Conservation (phyloP, 2,888 invertebrate species). For the Eudasyphora cyanicolor region DNA sequence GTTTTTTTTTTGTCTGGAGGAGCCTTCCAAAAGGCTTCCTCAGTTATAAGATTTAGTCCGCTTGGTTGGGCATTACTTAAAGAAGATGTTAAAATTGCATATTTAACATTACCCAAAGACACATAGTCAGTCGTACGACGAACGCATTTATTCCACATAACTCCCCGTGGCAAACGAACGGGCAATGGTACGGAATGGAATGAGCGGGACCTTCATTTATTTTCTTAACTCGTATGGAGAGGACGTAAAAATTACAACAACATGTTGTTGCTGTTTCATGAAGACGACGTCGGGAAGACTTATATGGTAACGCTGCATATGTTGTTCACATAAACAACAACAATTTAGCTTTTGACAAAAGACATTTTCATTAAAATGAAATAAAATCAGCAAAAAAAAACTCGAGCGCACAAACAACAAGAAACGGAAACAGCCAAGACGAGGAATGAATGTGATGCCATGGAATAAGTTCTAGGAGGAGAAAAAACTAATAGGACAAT, state of each 20-base stretch:
- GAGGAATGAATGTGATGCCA: too few species aligned
- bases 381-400: slow-evolving; percentile 15
- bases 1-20: background rate
- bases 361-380: slow-evolving; percentile 74
- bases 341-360: slow-evolving; percentile 72
- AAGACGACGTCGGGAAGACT: slow-evolving; percentile 21
- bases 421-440: slow-evolving; percentile 34
- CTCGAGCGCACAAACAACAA: background rate
- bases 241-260: slow-evolving; percentile 33
- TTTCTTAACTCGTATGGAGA: slow-evolving; percentile 3
- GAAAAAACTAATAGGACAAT: background rate
- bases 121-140: background rate
- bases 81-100: slow-evolving; percentile 76
- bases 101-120: slow-evolving; percentile 62
- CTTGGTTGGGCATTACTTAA: slow-evolving; percentile 63
- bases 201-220: background rate
- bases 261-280: slow-evolving; percentile 4
- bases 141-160: background rate
- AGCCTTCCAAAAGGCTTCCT: background rate
- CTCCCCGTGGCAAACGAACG: background rate
- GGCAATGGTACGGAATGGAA: background rate
- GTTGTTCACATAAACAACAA: slow-evolving; percentile 66
- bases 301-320: slow-evolving; percentile 55
- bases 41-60: background rate
- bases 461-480: too few species aligned